These are phyloP conservation scores for Hipposideros armiger DNA, from an alignment of 2,113 vertebrate species.

Conservation along the genomic window DNA sequence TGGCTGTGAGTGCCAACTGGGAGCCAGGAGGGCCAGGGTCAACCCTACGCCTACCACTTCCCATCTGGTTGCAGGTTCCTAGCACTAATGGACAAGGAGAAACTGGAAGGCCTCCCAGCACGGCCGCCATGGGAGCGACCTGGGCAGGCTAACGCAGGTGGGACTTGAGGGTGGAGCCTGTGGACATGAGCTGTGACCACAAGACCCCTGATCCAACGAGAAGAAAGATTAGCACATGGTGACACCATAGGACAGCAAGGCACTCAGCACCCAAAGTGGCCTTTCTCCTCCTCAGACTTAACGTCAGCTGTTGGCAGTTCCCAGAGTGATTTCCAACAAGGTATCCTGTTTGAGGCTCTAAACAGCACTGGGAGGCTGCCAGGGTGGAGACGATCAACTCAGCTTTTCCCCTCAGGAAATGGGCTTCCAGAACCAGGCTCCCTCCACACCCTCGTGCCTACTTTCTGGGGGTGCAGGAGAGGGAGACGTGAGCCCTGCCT, in stretches of 20 bases:
- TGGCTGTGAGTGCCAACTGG: background rate
- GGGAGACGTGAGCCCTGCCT: background rate
- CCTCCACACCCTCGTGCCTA: accelerated
- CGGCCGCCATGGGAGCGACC: background rate
- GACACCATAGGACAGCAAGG: accelerated
- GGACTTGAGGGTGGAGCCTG: accelerated
- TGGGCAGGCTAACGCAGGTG: background rate
- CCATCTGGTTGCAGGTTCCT: too few relatives aligned
- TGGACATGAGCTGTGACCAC: accelerated
- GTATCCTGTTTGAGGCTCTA: accelerated
- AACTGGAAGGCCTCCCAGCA: background rate
- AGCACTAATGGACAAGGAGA: background rate
- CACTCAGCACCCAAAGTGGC: background rate
- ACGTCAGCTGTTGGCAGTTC: background rate
- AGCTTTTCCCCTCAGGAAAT: background rate
- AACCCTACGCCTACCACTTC: background rate
- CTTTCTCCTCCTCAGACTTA: background rate
- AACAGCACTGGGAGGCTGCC: accelerated
- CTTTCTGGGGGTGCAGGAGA: background rate
- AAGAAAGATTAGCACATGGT: background rate
- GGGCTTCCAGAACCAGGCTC: background rate
- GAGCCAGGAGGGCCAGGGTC: background rate
- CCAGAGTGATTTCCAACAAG: background rate
- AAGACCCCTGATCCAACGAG: accelerated
- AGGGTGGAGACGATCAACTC: background rate